Evolutionary conservation across 2,797 vertebrate species (phyloP).

Genomic region (Acrocephalus scirpaceus): DNA sequence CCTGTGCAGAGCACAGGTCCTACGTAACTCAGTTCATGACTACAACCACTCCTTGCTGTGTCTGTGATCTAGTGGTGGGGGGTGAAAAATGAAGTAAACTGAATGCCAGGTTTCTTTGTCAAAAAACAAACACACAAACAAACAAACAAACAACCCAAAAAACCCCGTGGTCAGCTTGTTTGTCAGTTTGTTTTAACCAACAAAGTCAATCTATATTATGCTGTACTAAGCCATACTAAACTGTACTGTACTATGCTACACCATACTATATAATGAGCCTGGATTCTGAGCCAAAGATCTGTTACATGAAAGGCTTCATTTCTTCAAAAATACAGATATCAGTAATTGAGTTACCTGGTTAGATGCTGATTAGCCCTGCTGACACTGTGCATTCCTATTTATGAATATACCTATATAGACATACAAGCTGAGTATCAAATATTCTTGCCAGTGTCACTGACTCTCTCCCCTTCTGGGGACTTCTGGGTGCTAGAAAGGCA

Average conservation of each 20-base stretch:
- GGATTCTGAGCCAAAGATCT: neutral
- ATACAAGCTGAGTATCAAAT: neutral
- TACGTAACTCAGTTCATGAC: neutral
- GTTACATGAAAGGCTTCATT: neutral
- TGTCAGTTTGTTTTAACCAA: neutral
- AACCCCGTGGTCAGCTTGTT: neutral
- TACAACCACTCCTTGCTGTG: fast-evolving
- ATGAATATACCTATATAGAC: neutral
- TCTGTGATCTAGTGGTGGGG: neutral
- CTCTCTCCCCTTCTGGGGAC: neutral
- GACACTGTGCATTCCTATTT: neutral
- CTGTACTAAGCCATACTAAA: neutral
- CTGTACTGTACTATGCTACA: neutral
- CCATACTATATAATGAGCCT: neutral
- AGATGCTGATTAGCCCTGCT: neutral
- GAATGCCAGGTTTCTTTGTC: neutral
- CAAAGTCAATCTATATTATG: neutral
- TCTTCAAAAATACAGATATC: neutral
- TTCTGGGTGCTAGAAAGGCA: neutral
- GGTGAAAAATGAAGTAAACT: neutral
- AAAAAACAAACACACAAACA: neutral
- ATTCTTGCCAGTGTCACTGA: neutral
- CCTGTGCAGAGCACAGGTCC: neutral
- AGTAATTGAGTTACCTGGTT: neutral
- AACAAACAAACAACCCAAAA: too few species aligned